These are phyloP conservation scores for Taxidea taxus DNA, from an alignment of 2,113 vertebrate species.

Conservation along the genomic window DNA sequence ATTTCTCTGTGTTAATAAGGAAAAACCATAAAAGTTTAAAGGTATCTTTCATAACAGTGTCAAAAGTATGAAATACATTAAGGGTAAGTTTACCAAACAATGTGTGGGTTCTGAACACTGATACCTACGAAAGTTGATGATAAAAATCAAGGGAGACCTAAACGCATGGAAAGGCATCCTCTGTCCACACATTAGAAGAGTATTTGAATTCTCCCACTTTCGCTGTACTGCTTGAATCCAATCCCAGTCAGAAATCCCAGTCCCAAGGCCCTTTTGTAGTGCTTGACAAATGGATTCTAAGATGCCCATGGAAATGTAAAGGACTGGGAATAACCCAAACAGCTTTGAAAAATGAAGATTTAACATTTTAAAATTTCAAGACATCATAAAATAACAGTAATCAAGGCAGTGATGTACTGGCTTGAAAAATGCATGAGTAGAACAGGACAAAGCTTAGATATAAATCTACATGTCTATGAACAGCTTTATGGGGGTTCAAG, in stretches of 20 bases:
- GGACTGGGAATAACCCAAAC: neutral
- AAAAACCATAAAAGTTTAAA: neutral
- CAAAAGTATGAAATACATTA: neutral
- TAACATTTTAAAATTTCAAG: neutral
- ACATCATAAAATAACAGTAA: neutral
- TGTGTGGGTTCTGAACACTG: neutral
- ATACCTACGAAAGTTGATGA: neutral
- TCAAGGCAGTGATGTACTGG: neutral
- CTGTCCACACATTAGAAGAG: fast-evolving
- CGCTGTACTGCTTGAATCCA: neutral
- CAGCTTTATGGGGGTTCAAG: neutral
- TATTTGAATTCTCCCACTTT: neutral
- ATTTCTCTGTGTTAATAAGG: neutral
- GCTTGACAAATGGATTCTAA: neutral
- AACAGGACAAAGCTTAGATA: neutral
- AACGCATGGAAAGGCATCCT: fast-evolving
- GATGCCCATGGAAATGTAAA: neutral
- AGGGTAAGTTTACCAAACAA: neutral
- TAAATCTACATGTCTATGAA: fast-evolving
- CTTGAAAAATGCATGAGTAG: neutral
- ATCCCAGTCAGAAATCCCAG: neutral
- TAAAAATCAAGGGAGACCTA: neutral
- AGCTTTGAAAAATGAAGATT: neutral
- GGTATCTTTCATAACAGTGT: neutral
- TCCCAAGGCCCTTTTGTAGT: neutral